Conservation (phyloP, 2,888 invertebrate species). For the Philereme vetulata region DNA sequence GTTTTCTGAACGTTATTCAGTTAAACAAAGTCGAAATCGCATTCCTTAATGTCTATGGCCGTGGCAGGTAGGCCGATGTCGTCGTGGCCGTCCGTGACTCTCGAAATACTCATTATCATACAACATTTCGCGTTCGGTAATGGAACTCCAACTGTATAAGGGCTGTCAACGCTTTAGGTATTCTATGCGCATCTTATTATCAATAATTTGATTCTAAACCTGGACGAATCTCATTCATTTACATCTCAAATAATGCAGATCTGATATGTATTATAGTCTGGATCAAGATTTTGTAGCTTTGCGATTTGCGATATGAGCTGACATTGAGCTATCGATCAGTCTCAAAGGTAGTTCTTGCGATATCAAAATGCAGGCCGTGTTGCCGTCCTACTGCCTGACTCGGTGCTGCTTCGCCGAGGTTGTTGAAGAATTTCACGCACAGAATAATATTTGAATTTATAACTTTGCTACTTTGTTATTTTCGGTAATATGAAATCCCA, state of each 20-base stretch:
- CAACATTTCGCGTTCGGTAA: conserved; percentile 46
- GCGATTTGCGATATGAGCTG: conserved; percentile 20
- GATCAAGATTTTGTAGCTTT: conserved; percentile 15
- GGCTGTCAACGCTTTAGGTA: conserved; percentile 20
- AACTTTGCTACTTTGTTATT: neutral
- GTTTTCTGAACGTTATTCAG: conserved; percentile 34
- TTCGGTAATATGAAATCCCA: neutral
- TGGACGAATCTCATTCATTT: conserved; percentile 14
- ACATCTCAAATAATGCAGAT: conserved; percentile 15
- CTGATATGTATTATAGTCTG: conserved; percentile 11
- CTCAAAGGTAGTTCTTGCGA: conserved; percentile 48
- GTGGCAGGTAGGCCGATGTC: conserved; percentile 15
- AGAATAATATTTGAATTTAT: conserved; percentile 9
- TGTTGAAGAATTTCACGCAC: conserved; percentile 25
- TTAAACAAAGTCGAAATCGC: conserved; percentile 12
- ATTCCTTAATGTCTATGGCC: conserved; percentile 4
- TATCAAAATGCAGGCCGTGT: conserved; percentile 61
- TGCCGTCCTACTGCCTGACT: conserved; percentile 57
- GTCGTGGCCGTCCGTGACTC: conserved; percentile 48
- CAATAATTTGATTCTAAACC: conserved; percentile 5
- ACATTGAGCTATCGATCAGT: conserved; percentile 30
- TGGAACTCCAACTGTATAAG: conserved; percentile 46
- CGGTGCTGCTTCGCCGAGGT: conserved; percentile 44
- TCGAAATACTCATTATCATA: conserved; percentile 53
- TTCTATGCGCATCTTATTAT: conserved; percentile 14